Evolutionary conservation across 2,797 vertebrate genomes (phyloP).

Genomic region (Heliangelus exortis): DNA sequence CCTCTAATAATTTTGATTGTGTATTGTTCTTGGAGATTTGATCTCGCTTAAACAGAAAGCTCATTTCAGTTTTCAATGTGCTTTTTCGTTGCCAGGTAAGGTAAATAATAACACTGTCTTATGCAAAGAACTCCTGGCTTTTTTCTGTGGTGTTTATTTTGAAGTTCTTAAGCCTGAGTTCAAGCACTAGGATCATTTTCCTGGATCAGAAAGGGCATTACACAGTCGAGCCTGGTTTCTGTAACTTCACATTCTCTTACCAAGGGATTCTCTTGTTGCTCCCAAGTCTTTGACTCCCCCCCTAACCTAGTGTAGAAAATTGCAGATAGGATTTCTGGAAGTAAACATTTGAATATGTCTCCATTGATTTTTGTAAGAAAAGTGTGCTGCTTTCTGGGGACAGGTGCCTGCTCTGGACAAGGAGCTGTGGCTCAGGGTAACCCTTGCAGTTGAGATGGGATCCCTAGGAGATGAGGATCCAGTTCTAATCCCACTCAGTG

Average conservation of each 20-base stretch:
- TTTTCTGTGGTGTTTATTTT: neutral
- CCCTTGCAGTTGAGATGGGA: neutral
- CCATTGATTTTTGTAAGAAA: neutral
- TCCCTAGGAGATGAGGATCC: neutral
- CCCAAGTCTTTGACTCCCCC: neutral
- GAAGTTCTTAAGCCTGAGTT: neutral
- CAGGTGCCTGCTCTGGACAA: fast-evolving
- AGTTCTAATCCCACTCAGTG: neutral
- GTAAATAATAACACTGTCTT: neutral
- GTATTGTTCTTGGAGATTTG: neutral
- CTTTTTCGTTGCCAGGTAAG: neutral
- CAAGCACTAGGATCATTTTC: neutral
- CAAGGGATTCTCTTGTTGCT: neutral
- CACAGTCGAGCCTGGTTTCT: neutral
- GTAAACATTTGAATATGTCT: neutral
- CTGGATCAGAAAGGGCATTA: neutral
- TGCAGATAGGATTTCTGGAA: neutral
- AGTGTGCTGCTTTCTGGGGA: neutral
- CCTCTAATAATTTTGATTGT: neutral
- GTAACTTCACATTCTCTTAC: neutral
- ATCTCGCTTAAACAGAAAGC: neutral
- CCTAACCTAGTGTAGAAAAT: neutral
- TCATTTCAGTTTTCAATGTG: neutral
- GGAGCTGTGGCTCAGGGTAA: neutral
- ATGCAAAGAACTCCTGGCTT: neutral